These are phyloP conservation scores for Campylorhamphus procurvoides DNA, from an alignment of 2,113 vertebrate species.

Conservation along the genomic window DNA sequence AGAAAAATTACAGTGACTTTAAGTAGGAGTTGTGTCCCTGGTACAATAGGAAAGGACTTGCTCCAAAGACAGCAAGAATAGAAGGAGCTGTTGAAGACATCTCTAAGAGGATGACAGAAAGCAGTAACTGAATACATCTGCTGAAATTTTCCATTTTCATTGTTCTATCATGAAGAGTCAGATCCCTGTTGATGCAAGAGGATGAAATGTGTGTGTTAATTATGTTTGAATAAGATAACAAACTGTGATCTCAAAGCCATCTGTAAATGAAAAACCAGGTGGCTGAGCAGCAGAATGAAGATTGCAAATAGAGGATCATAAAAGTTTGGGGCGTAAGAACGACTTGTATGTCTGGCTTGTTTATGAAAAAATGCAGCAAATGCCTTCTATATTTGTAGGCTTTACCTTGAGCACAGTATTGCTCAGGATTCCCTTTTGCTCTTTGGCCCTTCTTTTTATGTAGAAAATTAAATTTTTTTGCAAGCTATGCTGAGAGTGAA, in stretches of 20 bases:
- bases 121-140: background rate
- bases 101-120: slow-evolving; percentile 4
- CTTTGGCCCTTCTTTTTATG: background rate
- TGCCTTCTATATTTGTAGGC: background rate
- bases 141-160: slow-evolving; percentile 13
- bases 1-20: background rate
- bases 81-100: background rate
- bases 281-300: slow-evolving; percentile 28
- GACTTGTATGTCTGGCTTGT: background rate
- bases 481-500: background rate
- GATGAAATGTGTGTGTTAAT: slow-evolving; percentile 56
- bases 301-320: background rate
- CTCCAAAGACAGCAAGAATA: background rate
- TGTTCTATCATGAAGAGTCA: background rate
- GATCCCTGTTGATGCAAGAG: slow-evolving; percentile 41
- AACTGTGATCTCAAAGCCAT: slow-evolving; percentile 58
- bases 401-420: background rate
- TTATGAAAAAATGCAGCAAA: background rate
- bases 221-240: slow-evolving; percentile 57
- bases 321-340: slow-evolving; percentile 17
- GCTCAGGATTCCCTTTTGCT: background rate
- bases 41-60: slow-evolving; percentile 4
- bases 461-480: background rate
- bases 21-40: slow-evolving; percentile 21
- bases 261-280: slow-evolving; percentile 56